Conservation (phyloP, 2,888 invertebrate genomes). For the Chaitophorus viminalis region DNA sequence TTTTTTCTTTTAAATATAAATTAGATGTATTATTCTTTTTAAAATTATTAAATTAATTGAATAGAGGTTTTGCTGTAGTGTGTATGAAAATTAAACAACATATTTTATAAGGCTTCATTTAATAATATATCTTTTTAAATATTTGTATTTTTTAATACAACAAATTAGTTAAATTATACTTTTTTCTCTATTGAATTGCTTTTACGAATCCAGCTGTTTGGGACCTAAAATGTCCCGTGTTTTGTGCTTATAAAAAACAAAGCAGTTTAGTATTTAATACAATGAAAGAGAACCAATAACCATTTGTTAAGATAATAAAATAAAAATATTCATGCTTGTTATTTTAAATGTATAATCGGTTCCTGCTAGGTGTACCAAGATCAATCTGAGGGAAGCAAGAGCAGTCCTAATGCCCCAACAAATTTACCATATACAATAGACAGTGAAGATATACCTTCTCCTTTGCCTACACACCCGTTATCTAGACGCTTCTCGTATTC, state of each 20-base stretch:
- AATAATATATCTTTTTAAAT: too few species aligned
- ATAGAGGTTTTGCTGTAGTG: too few species aligned
- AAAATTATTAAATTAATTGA: too few species aligned
- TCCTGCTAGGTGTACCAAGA: slow-evolving; percentile 54
- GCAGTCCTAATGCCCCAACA: slow-evolving; percentile 53
- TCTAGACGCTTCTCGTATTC: slow-evolving; percentile 74
- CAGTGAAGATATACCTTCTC: slow-evolving; percentile 64
- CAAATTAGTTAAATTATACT: background rate
- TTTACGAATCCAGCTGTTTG: slow-evolving; percentile 53
- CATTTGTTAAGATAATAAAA: slow-evolving; percentile 10
- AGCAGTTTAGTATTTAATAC: background rate
- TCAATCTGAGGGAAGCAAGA: slow-evolving; percentile 49
- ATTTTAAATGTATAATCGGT: slow-evolving; percentile 39
- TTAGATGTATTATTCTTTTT: too few species aligned
- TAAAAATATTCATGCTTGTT: slow-evolving; percentile 16
- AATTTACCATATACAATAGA: slow-evolving; percentile 62
- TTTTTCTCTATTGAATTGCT: background rate
- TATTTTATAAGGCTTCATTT: too few species aligned
- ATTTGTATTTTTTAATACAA: background rate
- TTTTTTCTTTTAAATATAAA: too few species aligned
- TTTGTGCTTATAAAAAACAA: slow-evolving; percentile 10
- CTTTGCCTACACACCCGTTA: slow-evolving; percentile 68
- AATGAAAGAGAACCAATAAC: background rate
- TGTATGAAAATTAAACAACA: too few species aligned
- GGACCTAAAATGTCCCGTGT: slow-evolving; percentile 36